Evolutionary conservation across 2,113 vertebrate genomes (phyloP), one percentile per base, ranked within the genome.

Genomic region (Serinus canaria): DNA sequence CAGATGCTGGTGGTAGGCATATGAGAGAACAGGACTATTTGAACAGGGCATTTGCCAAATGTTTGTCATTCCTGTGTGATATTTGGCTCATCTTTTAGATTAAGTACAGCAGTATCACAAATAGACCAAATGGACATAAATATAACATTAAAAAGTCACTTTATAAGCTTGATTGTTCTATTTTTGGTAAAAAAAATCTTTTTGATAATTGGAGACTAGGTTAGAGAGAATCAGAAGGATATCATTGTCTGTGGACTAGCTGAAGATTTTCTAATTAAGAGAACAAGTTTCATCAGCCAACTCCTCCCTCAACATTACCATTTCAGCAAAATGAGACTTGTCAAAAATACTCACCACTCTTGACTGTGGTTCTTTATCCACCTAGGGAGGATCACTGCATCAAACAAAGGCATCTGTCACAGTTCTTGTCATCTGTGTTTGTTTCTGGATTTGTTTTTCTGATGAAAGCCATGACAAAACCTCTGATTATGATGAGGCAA

Each of bases 361-460:
- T 69, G 50, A 43, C 59, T 89, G 27, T 41, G 63, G 47, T 44
- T 91, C 76, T 81, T 92, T 67, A 70, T 95, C 64, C 27, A 2
- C 35, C 13, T 16, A 81, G 89, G 76, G 91, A 93, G 89, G 64
- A 73, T 89, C 83, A 52, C 30, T 67, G n/a, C 76, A 75, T 82
- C 64, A 87, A 59, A 81, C n/a, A 87, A 66, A 94, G 80, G 76
- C 83, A 78, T 91, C 92, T 95, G 80, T 91, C 86, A 92, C 28
- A 30, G 66, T 70, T 69, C n/a, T 84, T 94, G 83, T 94, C 80
- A 78, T 81, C 72, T 91, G 37, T 37, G 76, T 89, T 90, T 94
- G 72, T 82, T 92, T 92, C 76, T 94, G 89, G 89, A 75, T 95
- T 92, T 94, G 44, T 75, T 89, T 92, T 81, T 81, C 60, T 84